Percentiles rank a stretch among this genome's conserved stretches.
phyloP scores from a whole-genome alignment of 2,113 vertebrate genomes.

The Neodontobutis hainanensis region DNA sequence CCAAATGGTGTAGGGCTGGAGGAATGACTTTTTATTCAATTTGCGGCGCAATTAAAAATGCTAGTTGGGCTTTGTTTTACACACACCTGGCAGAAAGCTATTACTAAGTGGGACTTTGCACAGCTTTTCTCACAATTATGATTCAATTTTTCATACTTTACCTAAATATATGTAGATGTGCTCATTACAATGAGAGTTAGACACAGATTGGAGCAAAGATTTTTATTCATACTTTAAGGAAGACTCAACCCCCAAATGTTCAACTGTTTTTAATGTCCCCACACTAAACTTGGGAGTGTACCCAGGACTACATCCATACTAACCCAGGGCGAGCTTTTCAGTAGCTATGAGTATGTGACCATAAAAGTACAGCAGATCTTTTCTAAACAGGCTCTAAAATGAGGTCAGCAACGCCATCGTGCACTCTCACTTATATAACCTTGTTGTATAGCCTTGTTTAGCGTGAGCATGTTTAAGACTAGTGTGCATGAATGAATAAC shows the following conservation, averaged over 20 bases:
- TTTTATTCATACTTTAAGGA: too few relatives aligned
- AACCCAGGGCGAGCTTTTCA: too few relatives aligned
- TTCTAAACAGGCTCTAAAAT: neutral
- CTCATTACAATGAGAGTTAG: neutral
- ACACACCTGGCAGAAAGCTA: conserved; percentile 11
- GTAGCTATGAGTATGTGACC: neutral
- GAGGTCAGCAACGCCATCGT: neutral
- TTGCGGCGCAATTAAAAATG: conserved; percentile 49
- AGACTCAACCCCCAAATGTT: neutral
- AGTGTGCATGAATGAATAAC: conserved; percentile 1
- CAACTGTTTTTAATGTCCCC: neutral
- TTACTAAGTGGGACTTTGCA: neutral
- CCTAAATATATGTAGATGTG: neutral
- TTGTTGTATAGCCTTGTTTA: neutral
- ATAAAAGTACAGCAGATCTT: neutral
- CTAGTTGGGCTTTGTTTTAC: conserved; percentile 36
- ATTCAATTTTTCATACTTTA: neutral
- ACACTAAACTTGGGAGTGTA: neutral
- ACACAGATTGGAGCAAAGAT: neutral
- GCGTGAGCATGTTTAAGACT: neutral
- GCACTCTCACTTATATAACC: neutral
- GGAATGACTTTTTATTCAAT: conserved; percentile 50
- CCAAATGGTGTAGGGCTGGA: conserved; percentile 32
- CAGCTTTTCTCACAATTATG: conserved; percentile 2
- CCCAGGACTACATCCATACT: too few relatives aligned